Conservation (phyloP, 1,140 invertebrate genomes). For the Anthonomus grandis region DNA sequence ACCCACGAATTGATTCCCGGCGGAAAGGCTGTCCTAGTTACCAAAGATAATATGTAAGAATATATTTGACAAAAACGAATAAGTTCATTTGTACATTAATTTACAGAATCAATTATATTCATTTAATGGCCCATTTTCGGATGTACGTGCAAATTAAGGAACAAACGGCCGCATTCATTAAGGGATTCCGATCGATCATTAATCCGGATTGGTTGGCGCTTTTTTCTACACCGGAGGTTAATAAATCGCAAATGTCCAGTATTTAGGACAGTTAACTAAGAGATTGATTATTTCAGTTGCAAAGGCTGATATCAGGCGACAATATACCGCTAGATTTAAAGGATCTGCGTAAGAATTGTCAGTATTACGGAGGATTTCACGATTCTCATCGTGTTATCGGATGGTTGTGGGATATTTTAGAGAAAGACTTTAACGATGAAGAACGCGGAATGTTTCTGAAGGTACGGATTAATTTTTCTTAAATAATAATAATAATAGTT, state of each 20-base stretch:
- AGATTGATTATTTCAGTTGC: slow-evolving; percentile 58
- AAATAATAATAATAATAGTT: background rate
- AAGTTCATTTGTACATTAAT: slow-evolving; percentile 17
- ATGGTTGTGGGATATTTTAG: slow-evolving; percentile 98
- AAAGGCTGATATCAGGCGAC: slow-evolving; percentile 87
- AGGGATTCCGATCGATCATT: slow-evolving; percentile 93
- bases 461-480: slow-evolving; percentile 43
- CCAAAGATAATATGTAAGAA: slow-evolving; percentile 91
- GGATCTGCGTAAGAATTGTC: slow-evolving; percentile 89
- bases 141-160: slow-evolving; percentile 97
- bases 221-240: slow-evolving; percentile 96
- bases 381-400: slow-evolving; percentile 95
- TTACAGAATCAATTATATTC: slow-evolving; percentile 92
- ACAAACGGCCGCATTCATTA: slow-evolving; percentile 93
- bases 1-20: slow-evolving; percentile 91
- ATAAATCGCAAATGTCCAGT: slow-evolving; percentile 13
- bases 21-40: slow-evolving; percentile 88
- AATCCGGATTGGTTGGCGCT: slow-evolving; percentile 92
- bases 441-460: slow-evolving; percentile 94
- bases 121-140: slow-evolving; percentile 97
- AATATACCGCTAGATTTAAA: slow-evolving; percentile 86
- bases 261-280: background rate
- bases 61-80: background rate
- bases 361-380: slow-evolving; percentile 99
- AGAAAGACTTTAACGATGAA: slow-evolving; percentile 90